These are phyloP conservation scores for Crenichthys baileyi DNA, from an alignment of 2,797 vertebrate species.

Conservation along the genomic window DNA sequence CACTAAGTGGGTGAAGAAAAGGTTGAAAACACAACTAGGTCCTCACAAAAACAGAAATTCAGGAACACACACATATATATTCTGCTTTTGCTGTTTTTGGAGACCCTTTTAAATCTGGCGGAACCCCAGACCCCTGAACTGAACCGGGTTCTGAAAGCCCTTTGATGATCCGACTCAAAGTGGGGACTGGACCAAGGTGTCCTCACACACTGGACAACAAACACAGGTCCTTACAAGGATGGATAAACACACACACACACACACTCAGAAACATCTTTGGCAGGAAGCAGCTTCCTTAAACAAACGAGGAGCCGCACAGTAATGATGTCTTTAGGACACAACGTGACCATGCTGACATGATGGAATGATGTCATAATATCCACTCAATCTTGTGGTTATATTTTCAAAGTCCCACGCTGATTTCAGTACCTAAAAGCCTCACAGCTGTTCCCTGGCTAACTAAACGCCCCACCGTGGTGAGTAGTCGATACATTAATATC, in stretches of 20 bases:
- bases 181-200: background rate
- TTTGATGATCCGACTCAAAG: background rate
- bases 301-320: slow-evolving; percentile 25
- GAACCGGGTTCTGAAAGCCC: background rate
- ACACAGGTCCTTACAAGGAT: slow-evolving; percentile 14
- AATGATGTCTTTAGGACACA: slow-evolving; percentile 18
- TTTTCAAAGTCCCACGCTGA: background rate
- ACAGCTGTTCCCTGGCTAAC: background rate
- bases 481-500: background rate
- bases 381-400: background rate
- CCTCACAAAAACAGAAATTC: background rate
- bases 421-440: background rate
- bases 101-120: background rate
- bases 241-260: background rate
- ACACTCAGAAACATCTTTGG: slow-evolving; percentile 46
- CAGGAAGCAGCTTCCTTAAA: slow-evolving; percentile 56
- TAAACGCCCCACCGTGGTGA: background rate
- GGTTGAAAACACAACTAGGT: background rate
- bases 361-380: slow-evolving; percentile 1
- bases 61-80: background rate
- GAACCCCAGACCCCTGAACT: background rate
- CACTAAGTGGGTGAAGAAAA: background rate
- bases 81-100: background rate
- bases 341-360: background rate
- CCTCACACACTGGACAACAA: background rate